phyloP scores from a whole-genome alignment of 1,140 invertebrate species.

The Cepaea nemoralis region DNA sequence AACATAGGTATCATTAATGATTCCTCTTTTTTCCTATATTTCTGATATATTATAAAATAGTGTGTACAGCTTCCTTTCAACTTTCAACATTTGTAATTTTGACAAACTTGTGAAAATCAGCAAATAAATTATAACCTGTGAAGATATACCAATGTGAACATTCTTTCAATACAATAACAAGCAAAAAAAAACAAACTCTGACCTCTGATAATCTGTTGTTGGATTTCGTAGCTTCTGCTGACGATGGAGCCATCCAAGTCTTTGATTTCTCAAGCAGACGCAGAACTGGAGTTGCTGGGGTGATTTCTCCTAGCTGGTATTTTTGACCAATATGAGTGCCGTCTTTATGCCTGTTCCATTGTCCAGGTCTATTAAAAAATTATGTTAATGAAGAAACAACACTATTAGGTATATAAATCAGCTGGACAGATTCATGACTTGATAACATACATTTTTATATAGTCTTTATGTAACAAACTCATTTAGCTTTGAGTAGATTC shows the following conservation, averaged over 20 bases:
- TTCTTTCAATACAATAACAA: no score
- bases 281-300: conserved; percentile 20
- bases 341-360: conserved; percentile 15
- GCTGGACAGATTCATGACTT: no score
- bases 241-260: conserved; percentile 28
- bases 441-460: no score
- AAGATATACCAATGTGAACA: no score
- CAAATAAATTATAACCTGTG: conserved; percentile 33
- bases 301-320: conserved; percentile 25
- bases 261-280: conserved; percentile 33
- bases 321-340: not conserved
- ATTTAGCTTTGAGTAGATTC: no score
- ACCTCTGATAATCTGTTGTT: conserved; percentile 11
- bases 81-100: not conserved
- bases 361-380: conserved; percentile 17
- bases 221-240: not conserved
- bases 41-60: no score
- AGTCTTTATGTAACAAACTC: no score
- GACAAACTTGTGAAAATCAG: conserved; percentile 22
- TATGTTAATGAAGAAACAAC: no score
- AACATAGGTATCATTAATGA: no score
- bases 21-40: no score
- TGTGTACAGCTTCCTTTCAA: no score
- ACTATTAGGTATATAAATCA: no score
- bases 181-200: not conserved